Evolutionary conservation across 1,140 invertebrate genomes (phyloP).

Genomic region (Hestina assimilis): DNA sequence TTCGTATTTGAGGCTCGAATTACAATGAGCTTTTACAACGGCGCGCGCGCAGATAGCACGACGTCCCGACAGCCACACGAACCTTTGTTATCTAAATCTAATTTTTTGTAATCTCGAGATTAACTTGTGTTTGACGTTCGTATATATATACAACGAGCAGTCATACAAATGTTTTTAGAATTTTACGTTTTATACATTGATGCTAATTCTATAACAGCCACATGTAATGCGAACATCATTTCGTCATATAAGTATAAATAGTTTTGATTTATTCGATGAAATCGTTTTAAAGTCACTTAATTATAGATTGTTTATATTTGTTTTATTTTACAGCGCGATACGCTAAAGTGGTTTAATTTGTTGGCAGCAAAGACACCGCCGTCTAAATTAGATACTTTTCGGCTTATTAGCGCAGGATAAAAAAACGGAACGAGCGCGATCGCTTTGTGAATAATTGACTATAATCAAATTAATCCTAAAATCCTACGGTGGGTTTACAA

Average conservation of each 20-base stretch:
- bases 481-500: slow-evolving; percentile 76
- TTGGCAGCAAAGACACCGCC: slow-evolving; percentile 74
- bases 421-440: slow-evolving; percentile 67
- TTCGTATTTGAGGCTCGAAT: slow-evolving; percentile 76
- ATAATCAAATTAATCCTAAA: slow-evolving; percentile 78
- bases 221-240: slow-evolving; percentile 18
- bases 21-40: slow-evolving; percentile 76
- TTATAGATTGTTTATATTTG: slow-evolving; percentile 75
- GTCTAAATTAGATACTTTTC: slow-evolving; percentile 73
- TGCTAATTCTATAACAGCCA: slow-evolving; percentile 3
- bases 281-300: slow-evolving; percentile 68
- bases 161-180: slow-evolving; percentile 12
- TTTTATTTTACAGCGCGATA: slow-evolving; percentile 67
- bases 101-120: slow-evolving; percentile 53
- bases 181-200: slow-evolving; percentile 2
- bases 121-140: slow-evolving; percentile 46
- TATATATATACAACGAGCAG: slow-evolving; percentile 32
- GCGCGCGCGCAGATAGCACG: slow-evolving; percentile 67
- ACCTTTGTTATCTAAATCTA: slow-evolving; percentile 62
- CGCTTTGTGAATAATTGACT: slow-evolving; percentile 76
- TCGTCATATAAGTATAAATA: slow-evolving; percentile 16
- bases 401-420: slow-evolving; percentile 74
- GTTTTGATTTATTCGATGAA: slow-evolving; percentile 43
- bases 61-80: slow-evolving; percentile 41
- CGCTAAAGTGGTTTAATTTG: slow-evolving; percentile 76